A percentile compares a stretch with the other conserved stretches of the same genome.
These are phyloP conservation scores for Lasiommata megera DNA, from an alignment of 2,888 invertebrate genomes.

Conservation along the genomic window DNA sequence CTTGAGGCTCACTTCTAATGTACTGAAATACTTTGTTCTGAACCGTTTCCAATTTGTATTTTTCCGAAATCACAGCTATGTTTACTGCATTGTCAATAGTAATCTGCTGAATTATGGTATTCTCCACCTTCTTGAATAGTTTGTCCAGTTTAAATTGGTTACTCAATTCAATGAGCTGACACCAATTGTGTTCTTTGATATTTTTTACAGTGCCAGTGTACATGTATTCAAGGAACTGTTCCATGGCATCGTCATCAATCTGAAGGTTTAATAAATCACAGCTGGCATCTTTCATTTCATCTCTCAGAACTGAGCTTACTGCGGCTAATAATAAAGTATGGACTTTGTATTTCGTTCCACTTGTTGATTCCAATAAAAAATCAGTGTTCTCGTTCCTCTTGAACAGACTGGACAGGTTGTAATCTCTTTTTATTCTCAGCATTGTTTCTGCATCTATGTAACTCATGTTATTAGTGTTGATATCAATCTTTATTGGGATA, in stretches of 20 bases:
- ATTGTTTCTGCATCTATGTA: constrained; percentile 44
- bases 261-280: constrained; percentile 44
- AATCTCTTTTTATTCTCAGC: constrained; percentile 52
- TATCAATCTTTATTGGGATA: constrained; percentile 51
- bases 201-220: constrained; percentile 59
- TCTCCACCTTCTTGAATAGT: constrained; percentile 47
- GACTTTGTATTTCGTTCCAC: constrained; percentile 46
- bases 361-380: constrained; percentile 49
- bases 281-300: constrained; percentile 43
- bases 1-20: constrained; percentile 53
- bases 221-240: constrained; percentile 57
- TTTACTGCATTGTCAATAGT: constrained; percentile 56
- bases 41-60: constrained; percentile 49
- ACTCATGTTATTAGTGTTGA: constrained; percentile 41
- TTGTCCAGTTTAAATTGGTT: constrained; percentile 50
- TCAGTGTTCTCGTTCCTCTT: constrained; percentile 51
- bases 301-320: constrained; percentile 54
- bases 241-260: constrained; percentile 53
- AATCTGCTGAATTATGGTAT: constrained; percentile 50
- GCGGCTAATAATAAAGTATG: constrained; percentile 61
- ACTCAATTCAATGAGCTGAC: constrained; percentile 52
- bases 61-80: constrained; percentile 56
- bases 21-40: constrained; percentile 50
- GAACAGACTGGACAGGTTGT: constrained; percentile 47
- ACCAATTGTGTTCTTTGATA: constrained; percentile 47